Evolutionary conservation across 64 coral and sea anemone species (phyloP).

Genomic region (Platygyra sinensis): DNA sequence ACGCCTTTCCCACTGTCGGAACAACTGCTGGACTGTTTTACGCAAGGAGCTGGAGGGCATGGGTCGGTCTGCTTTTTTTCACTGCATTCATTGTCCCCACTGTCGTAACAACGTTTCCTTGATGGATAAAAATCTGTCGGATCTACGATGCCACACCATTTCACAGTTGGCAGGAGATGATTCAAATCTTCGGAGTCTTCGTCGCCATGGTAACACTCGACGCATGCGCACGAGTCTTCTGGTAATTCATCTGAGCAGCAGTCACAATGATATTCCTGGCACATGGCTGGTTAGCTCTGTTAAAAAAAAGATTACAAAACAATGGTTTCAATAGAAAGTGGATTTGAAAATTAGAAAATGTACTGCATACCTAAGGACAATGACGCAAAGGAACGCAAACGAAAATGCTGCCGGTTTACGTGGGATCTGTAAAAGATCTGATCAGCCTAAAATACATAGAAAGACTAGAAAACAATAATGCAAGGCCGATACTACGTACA

Average conservation of each 20-base stretch:
- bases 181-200: not conserved
- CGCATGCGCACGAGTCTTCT: slow-evolving; percentile 39
- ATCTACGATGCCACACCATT: not conserved
- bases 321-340: not conserved
- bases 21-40: not conserved
- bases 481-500: too few relatives aligned
- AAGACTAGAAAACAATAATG: too few relatives aligned
- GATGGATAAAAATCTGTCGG: not conserved
- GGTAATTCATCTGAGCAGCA: slow-evolving; percentile 76
- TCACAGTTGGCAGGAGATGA: not conserved
- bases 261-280: slow-evolving; percentile 65
- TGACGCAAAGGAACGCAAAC: too few relatives aligned
- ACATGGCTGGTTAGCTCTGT: slow-evolving; percentile 32
- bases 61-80: not conserved
- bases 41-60: not conserved
- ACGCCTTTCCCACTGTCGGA: not conserved
- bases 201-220: slow-evolving; percentile 68
- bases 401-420: too few relatives aligned
- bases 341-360: not conserved
- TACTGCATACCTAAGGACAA: too few relatives aligned
- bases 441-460: too few relatives aligned
- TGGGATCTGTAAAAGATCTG: too few relatives aligned
- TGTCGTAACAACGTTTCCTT: not conserved
- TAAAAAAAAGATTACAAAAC: not conserved
- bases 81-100: not conserved